A percentile compares a stretch with the other conserved stretches of the same genome.
phyloP scores from a whole-genome alignment of 2,113 vertebrate genomes.

The Nymphicus hollandicus region DNA sequence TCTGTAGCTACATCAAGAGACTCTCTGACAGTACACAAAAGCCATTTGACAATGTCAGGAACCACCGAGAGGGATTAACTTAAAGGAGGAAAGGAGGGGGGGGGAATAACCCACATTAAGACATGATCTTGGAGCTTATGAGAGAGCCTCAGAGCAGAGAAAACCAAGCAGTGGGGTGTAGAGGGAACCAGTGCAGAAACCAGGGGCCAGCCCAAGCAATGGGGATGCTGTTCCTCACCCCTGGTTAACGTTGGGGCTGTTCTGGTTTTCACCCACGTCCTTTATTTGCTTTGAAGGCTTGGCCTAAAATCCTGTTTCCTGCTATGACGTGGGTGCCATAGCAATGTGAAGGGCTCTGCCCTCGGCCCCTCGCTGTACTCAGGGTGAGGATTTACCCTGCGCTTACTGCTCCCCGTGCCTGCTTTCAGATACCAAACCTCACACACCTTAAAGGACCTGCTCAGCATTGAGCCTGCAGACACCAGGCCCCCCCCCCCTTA shows the following conservation, averaged over 20 bases:
- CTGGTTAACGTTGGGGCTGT: accelerated
- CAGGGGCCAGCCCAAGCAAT: not conserved
- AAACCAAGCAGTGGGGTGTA: not conserved
- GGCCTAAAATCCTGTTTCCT: not conserved
- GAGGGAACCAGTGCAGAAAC: not conserved
- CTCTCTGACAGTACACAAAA: conserved; percentile 4
- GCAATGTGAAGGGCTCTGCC: not conserved
- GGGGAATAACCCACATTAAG: not conserved
- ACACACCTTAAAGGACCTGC: not conserved
- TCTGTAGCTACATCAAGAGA: conserved; percentile 29
- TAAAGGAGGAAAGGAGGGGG: not conserved
- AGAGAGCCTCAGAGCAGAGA: not conserved
- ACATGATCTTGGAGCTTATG: not conserved
- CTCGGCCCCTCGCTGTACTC: not conserved
- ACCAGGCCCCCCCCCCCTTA: no score
- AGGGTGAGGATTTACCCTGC: not conserved
- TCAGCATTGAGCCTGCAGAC: not conserved
- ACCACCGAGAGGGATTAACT: conserved; percentile 26
- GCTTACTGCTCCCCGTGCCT: accelerated
- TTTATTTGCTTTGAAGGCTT: not conserved
- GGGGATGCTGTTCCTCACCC: not conserved
- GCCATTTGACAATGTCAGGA: not conserved
- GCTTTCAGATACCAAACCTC: not conserved
- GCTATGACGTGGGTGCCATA: not conserved
- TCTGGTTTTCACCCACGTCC: not conserved